Evolutionary conservation across 2,113 vertebrate genomes (phyloP), one percentile per base, ranked within the genome.

Genomic region (Oryzias curvinotus): DNA sequence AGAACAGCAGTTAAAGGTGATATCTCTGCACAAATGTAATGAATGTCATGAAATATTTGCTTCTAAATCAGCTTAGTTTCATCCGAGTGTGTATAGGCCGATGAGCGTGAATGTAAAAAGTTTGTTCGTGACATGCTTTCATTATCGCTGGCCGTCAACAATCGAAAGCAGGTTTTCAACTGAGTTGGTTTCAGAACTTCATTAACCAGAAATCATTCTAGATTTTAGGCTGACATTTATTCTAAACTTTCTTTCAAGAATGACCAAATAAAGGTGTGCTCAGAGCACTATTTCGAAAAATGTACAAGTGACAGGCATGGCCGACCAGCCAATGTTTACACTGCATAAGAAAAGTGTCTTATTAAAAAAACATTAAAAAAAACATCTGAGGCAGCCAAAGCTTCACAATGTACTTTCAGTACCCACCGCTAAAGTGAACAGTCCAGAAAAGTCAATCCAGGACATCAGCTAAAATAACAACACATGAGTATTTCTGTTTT

Each of bases 401-500:
- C 58, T 19, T 10, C 44, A 21, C 25, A 14, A 23, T 52, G 18
- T 46, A 36, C 42, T 45, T 16, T 73, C 19, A 17, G 1, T 55
- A 57, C 52, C 23, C 41, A 65, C 19, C 14, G 52, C 28, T 60
- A 60, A 64, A 67, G 46, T 18, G 64, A 75, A 62, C 52, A 65
- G 18, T 17, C 36, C 4, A 15, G 25, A 17, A 59, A 49, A 52
- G 50, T 62, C 26, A 65, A 45, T 30, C 14, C 7, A 18, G 8
- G 43, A 28, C 14, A 4, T 12, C 48, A 5, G 44, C n/a, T 44
- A 65, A 51, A 42, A 26, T 47, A 18, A 19, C 17, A 48, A 45
- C 53, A 23, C 3, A 4, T 49, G 10, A 57, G 30, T 42, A 28
- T 16, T 12, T 14, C 23, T n/a, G 26, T 13, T 10, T 2, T 4